Conservation (phyloP, 1,140 invertebrate species). For the Anastrepha obliqua region DNA sequence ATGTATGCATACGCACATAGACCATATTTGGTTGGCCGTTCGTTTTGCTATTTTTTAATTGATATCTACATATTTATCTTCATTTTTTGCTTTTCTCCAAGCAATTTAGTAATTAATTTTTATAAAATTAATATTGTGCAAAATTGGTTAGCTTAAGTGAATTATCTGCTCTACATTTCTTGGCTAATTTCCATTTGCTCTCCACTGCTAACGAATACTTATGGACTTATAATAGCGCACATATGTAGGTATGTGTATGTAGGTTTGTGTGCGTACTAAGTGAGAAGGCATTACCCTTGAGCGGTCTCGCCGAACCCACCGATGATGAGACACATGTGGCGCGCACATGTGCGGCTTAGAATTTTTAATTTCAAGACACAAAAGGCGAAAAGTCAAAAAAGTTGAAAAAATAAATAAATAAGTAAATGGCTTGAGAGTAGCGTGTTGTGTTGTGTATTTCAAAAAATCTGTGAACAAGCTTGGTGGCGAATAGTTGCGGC, state of each 20-base stretch:
- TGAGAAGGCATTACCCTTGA: not conserved
- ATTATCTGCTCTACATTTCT: not conserved
- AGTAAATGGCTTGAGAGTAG: not conserved
- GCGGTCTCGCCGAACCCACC: slow-evolving; percentile 21
- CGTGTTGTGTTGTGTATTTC: not conserved
- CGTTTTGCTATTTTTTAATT: not conserved
- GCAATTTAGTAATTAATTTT: slow-evolving; percentile 43
- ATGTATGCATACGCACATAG: not conserved
- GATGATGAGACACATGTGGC: slow-evolving; percentile 31
- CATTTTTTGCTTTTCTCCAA: not conserved
- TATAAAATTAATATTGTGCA: slow-evolving; percentile 5
- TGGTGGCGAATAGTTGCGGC: not conserved
- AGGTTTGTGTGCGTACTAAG: not conserved
- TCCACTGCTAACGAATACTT: not conserved
- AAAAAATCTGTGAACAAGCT: not conserved
- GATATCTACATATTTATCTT: not conserved
- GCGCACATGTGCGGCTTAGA: slow-evolving; percentile 39
- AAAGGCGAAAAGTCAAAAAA: slow-evolving; percentile 42
- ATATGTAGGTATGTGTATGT: not conserved
- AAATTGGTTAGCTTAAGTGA: not conserved
- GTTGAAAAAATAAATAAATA: not conserved
- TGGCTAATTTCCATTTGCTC: slow-evolving; percentile 17
- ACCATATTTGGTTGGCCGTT: not conserved
- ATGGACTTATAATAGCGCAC: not conserved
- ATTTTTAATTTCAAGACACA: slow-evolving; percentile 7